These are phyloP conservation scores for Mastomys natalensis DNA, from an alignment of 2,113 vertebrate genomes.

Conservation along the genomic window DNA sequence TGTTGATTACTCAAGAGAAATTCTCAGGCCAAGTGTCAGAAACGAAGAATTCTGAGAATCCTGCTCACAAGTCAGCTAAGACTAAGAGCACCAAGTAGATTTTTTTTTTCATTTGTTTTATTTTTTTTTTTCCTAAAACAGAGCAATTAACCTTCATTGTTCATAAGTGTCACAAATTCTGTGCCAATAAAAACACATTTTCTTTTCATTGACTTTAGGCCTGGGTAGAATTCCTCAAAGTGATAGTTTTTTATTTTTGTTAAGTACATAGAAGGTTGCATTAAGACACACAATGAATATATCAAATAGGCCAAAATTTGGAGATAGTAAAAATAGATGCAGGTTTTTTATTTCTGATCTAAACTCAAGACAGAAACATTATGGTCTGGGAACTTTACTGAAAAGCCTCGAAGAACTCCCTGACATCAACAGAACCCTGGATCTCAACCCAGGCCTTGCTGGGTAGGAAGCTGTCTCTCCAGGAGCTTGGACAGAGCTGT, in stretches of 20 bases:
- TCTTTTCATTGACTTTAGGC: conserved; percentile 48
- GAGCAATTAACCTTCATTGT: conserved; percentile 57
- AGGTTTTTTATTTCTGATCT: conserved; percentile 36
- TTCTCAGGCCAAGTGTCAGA: conserved; percentile 57
- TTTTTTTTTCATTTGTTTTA: not conserved
- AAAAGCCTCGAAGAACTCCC: conserved; percentile 34
- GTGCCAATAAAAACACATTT: conserved; percentile 66
- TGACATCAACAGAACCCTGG: not conserved
- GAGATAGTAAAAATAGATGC: not conserved
- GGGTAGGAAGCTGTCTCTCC: not conserved
- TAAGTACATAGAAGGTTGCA: conserved; percentile 66
- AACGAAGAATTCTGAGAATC: conserved; percentile 70
- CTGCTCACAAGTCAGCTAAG: conserved; percentile 58
- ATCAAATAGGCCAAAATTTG: conserved; percentile 59
- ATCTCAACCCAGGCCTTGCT: conserved; percentile 24
- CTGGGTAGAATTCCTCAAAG: conserved; percentile 60
- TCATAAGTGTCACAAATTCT: conserved; percentile 60
- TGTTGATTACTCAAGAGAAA: conserved; percentile 65
- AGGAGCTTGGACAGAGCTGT: conserved; percentile 10
- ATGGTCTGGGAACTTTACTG: conserved; percentile 13
- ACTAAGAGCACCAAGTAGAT: not conserved
- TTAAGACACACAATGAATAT: conserved; percentile 55
- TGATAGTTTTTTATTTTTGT: conserved; percentile 53
- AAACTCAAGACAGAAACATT: conserved; percentile 46
- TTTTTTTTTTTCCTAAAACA: conserved; percentile 40